Percentiles rank a stretch among this genome's conserved stretches.
Evolutionary conservation across 2,113 vertebrate genomes (phyloP).

Genomic region (Leptosomus discolor): DNA sequence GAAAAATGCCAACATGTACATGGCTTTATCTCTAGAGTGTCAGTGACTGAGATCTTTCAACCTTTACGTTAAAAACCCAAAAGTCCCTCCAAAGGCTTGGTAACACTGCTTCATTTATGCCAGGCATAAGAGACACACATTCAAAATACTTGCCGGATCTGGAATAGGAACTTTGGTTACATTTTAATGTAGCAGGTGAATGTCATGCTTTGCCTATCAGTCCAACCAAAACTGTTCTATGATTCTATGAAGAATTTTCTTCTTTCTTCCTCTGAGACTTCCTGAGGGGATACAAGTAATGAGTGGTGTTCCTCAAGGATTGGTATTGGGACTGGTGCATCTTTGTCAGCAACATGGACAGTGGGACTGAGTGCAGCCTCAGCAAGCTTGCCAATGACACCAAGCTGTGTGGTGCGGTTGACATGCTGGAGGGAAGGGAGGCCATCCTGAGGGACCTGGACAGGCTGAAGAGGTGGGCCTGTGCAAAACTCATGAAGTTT

Average conservation of each 20-base stretch:
- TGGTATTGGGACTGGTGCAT: too few relatives aligned
- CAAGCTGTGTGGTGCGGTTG: too few relatives aligned
- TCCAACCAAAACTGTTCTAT: too few relatives aligned
- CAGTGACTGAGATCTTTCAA: neutral
- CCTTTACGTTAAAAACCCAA: rapidly evolving
- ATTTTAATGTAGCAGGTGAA: neutral
- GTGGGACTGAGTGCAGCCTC: too few relatives aligned
- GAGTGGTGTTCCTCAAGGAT: too few relatives aligned
- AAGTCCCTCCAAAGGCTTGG: neutral
- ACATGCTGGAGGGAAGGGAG: too few relatives aligned
- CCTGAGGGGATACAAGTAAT: too few relatives aligned
- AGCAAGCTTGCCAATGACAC: too few relatives aligned
- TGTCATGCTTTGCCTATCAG: neutral
- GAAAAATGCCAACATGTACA: rapidly evolving
- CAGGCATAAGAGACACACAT: rapidly evolving
- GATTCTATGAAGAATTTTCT: neutral
- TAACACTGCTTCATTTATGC: neutral
- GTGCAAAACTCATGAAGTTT: too few relatives aligned
- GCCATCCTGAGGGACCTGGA: too few relatives aligned
- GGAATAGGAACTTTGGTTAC: neutral
- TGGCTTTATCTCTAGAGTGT: neutral
- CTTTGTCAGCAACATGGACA: too few relatives aligned
- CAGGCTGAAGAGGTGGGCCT: too few relatives aligned
- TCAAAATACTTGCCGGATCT: neutral
- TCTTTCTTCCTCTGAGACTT: neutral